Percentiles rank a stretch among this genome's conserved stretches.
These are phyloP conservation scores for Eulacestoma nigropectus DNA, from an alignment of 2,113 vertebrate genomes.

Conservation along the genomic window DNA sequence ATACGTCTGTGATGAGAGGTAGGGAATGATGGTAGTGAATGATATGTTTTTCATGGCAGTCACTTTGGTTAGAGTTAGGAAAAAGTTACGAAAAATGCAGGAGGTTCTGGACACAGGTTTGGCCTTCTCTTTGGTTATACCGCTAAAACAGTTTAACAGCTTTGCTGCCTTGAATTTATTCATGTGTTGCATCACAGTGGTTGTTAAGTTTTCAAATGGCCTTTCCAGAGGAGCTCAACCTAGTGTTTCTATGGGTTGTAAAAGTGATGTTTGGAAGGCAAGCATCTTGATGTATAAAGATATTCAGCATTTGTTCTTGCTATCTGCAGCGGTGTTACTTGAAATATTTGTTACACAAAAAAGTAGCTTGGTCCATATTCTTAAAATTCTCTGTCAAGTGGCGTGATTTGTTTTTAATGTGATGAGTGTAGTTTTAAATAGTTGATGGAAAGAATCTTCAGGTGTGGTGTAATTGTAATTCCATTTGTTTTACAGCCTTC, in stretches of 20 bases:
- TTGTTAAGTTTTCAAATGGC: not conserved
- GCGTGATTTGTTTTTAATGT: not conserved
- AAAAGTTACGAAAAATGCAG: not conserved
- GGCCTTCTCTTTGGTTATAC: not conserved
- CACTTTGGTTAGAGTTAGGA: not conserved
- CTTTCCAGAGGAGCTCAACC: not conserved
- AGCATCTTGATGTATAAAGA: not conserved
- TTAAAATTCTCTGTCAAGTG: not conserved
- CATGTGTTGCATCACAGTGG: not conserved
- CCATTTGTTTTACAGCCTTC: not conserved
- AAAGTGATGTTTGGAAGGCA: not conserved
- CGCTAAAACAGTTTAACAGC: not conserved
- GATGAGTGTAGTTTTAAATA: not conserved
- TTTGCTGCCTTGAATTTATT: not conserved
- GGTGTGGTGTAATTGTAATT: not conserved
- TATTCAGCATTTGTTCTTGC: not conserved
- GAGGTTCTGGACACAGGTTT: not conserved
- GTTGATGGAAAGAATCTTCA: not conserved
- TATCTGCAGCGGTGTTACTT: not conserved
- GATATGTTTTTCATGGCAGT: not conserved
- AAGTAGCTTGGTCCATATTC: not conserved
- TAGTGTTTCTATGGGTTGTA: not conserved
- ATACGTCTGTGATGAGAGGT: not conserved
- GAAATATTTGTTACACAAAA: not conserved
- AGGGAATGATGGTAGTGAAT: not conserved